phyloP scores from a whole-genome alignment of 2,888 invertebrate species.

The Timandra comae region DNA sequence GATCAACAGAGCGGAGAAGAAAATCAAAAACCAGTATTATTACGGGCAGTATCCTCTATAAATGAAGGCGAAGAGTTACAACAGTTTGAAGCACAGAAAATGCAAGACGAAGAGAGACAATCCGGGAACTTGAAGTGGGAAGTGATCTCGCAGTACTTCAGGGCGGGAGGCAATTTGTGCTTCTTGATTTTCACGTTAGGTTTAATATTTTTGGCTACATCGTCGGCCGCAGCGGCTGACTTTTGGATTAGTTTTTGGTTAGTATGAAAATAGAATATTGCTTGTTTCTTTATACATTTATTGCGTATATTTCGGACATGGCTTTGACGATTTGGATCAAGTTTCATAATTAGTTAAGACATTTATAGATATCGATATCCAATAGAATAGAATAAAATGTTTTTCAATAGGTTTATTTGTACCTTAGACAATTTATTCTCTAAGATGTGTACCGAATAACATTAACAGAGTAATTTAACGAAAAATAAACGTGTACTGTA shows the following conservation, averaged over 20 bases:
- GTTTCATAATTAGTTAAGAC: no score
- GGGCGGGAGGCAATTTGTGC: slow-evolving; percentile 47
- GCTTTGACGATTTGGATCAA: no score
- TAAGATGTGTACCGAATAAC: no score
- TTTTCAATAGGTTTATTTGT: no score
- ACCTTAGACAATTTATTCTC: no score
- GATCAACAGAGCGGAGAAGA: slow-evolving; percentile 29
- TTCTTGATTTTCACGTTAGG: slow-evolving; percentile 44
- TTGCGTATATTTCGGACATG: no score
- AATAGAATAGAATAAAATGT: no score
- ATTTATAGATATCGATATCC: no score
- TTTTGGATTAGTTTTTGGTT: slow-evolving; percentile 84
- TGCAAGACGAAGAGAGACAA: slow-evolving; percentile 53
- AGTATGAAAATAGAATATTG: slow-evolving; percentile 22
- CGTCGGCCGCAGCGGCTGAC: slow-evolving; percentile 79
- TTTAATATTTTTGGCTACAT: slow-evolving; percentile 70
- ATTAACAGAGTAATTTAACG: no score
- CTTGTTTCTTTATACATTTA: no score
- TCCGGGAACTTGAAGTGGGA: slow-evolving; percentile 60
- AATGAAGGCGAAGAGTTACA: slow-evolving; percentile 40
- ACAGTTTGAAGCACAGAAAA: slow-evolving; percentile 58
- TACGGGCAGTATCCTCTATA: slow-evolving; percentile 29
- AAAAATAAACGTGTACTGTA: no score
- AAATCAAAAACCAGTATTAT: slow-evolving; percentile 22
- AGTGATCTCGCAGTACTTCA: slow-evolving; percentile 55